phyloP scores from a whole-genome alignment of 2,888 invertebrate genomes.

The Sarcophaga caerulescens region DNA sequence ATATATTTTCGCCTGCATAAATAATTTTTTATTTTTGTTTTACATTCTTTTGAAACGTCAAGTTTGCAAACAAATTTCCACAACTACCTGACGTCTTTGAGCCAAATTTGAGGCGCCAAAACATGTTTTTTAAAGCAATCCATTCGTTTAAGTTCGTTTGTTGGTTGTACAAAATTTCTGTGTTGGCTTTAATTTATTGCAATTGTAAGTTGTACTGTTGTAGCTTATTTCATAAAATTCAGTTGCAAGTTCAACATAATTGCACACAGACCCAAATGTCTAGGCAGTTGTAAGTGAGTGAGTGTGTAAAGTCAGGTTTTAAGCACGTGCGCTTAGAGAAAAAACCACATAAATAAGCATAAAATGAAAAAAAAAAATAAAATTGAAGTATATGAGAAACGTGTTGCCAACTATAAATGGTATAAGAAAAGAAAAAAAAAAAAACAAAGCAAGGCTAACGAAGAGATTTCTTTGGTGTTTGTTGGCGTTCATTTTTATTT shows the following conservation, averaged over 20 bases:
- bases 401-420: background rate
- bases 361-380: background rate
- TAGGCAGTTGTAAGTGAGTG: background rate
- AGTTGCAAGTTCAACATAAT: conserved; percentile 67
- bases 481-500: no score
- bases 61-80: conserved; percentile 55
- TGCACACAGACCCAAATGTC: conserved; percentile 54
- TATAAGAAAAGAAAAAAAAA: conserved; percentile 13
- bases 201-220: conserved; percentile 7
- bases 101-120: conserved; percentile 66
- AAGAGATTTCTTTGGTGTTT: background rate
- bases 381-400: background rate
- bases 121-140: conserved; percentile 49
- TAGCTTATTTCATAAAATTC: conserved; percentile 33
- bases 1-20: no score
- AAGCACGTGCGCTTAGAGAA: conserved; percentile 56
- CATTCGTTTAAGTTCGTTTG: no score
- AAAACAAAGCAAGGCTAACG: background rate
- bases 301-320: conserved; percentile 51
- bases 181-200: background rate
- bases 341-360: background rate
- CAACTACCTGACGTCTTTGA: conserved; percentile 67
- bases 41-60: background rate
- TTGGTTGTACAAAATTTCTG: background rate
- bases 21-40: no score